Evolutionary conservation across 1,140 invertebrate species (phyloP), one percentile per base, ranked within the genome.

Genomic region (Radopholus similis): DNA sequence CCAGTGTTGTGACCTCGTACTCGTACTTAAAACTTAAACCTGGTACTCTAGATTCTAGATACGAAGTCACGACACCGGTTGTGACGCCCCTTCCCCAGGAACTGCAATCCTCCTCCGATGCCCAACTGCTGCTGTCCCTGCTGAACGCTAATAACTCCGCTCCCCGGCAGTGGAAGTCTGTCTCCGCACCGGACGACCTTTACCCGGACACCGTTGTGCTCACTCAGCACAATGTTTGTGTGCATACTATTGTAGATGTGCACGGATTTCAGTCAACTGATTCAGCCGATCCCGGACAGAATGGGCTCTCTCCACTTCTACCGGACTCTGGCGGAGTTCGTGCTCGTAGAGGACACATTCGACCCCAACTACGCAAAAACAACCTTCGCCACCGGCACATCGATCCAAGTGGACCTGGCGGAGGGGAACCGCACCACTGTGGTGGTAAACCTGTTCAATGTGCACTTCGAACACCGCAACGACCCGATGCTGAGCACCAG

Each of bases 401-500:
- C 54, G 18, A 56, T 56, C 30, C 54, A 56, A 13, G 30, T 56
- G n/a, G 38, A 56, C 54, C n/a, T n/a, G n/a, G n/a, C n/a, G n/a
- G n/a, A n/a, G n/a, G n/a, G n/a, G n/a, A n/a, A n/a, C n/a, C n/a
- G n/a, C n/a, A n/a, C n/a, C n/a, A n/a, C n/a, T n/a, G n/a, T n/a
- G n/a, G n/a, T n/a, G n/a, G n/a, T n/a, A n/a, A n/a, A n/a, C n/a
- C n/a, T n/a, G n/a, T n/a, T n/a, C n/a, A n/a, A n/a, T n/a, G n/a
- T n/a, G n/a, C n/a, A n/a, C n/a, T n/a, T n/a, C 38, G 38, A 18
- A 30, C 4, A n/a, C 18, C n/a, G n/a, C 38, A 56, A 34, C 30
- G 54, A 30, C 54, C 54, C n/a, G 32, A 56, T n/a, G 54, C 54
- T 4, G 54, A 30, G 18, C n/a, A 23, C 32, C 32, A 56, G 28